Percentiles rank a stretch among this genome's conserved stretches.
phyloP scores from a whole-genome alignment of 2,113 vertebrate species.

The Hemichromis elongatus region DNA sequence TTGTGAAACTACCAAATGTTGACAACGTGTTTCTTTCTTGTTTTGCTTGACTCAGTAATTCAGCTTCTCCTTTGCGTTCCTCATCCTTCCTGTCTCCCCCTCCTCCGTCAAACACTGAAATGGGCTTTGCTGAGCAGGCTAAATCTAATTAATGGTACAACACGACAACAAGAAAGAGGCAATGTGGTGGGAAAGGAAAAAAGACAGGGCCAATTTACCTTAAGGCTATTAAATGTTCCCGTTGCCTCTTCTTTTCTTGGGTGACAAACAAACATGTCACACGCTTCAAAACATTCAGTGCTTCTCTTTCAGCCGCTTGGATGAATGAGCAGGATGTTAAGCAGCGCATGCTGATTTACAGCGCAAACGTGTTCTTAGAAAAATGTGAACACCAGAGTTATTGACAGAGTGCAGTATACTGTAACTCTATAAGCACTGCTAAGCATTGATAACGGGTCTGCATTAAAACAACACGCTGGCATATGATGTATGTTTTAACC shows the following conservation, averaged over 20 bases:
- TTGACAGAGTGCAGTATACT: not conserved
- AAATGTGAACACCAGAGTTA: not conserved
- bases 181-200: constrained; percentile 28
- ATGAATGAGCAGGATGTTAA: constrained; percentile 17
- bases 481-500: not conserved
- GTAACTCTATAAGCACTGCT: not conserved
- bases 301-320: constrained; percentile 24
- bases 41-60: constrained; percentile 16
- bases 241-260: constrained; percentile 28
- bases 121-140: constrained; percentile 43
- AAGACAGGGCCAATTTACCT: constrained; percentile 46
- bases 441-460: not conserved
- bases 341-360: not conserved
- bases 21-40: not conserved
- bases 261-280: constrained; percentile 40
- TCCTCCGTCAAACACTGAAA: constrained; percentile 48
- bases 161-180: constrained; percentile 55
- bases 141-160: constrained; percentile 71
- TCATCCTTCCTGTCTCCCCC: not conserved
- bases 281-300: constrained; percentile 19
- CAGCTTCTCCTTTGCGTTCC: not conserved
- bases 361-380: not conserved
- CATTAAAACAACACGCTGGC: not conserved
- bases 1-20: not conserved
- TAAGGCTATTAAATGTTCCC: constrained; percentile 49